Conservation (phyloP, 2,113 vertebrate genomes). For the Cyanoramphus novaezelandiae region DNA sequence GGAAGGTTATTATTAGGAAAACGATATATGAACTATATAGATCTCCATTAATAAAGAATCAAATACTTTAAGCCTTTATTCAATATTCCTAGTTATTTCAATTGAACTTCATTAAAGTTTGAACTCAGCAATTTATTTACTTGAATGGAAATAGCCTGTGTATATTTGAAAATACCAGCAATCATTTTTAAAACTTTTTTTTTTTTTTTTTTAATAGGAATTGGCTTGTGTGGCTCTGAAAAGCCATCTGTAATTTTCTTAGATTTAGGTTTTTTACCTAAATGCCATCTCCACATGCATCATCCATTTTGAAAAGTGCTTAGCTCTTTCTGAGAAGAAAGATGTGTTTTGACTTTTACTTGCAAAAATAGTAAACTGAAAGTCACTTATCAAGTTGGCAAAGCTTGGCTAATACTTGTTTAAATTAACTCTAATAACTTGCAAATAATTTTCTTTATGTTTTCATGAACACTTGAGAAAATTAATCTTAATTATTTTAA, state of each 20-base stretch:
- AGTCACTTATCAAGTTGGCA: neutral
- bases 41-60: neutral
- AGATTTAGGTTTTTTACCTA: neutral
- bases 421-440: conserved; percentile 8
- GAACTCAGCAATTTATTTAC: neutral
- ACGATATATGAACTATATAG: neutral
- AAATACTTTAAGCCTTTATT: neutral
- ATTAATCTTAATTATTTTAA: conserved; percentile 51
- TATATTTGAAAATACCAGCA: neutral
- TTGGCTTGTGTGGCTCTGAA: neutral
- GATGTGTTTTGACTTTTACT: neutral
- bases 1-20: neutral
- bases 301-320: neutral
- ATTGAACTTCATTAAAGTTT: neutral
- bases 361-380: neutral
- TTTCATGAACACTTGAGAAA: conserved; percentile 33
- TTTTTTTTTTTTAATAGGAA: neutral
- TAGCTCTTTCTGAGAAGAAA: neutral
- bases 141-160: neutral
- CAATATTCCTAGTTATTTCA: neutral
- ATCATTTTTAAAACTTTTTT: neutral
- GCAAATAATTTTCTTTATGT: conserved; percentile 16
- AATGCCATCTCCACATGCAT: neutral
- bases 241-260: neutral
- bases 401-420: conserved; percentile 8